Base-by-base conservation (phyloP, 2,113 vertebrate species). In the Catharus minimus region DNA sequence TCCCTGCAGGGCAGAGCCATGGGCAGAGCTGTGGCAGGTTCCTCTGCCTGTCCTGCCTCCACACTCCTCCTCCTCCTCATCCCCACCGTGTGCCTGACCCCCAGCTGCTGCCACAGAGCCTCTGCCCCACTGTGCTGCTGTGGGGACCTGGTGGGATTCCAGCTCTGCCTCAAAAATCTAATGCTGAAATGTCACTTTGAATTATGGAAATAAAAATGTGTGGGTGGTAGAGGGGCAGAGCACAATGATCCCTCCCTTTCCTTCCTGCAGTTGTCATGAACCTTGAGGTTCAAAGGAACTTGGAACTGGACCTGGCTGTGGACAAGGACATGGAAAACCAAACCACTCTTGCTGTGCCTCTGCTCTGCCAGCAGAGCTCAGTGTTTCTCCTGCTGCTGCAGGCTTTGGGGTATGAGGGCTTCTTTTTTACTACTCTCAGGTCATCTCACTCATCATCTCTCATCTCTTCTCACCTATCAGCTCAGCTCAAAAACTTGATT, bases 251-350 rank as follows among this genome's bases (percentile, higher is more conserved):
- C 38, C 66, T 13, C 17, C 23, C 60, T 85, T 90, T 58, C 13
- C 24, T 91, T 68, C 3, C 49, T 71, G 58, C 92, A 98, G 97
- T 92, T 97, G 43, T 46, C 90, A 80, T 13, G 61, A 64, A 53
- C 65, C 67, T 80, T 85, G 90, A 76, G 5, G 50, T 36, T 74
- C 60, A n/a, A 46, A 7, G n/a, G 56, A 84, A 6, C 9, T 33
- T 19, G 56, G 57, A 68, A 68, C 6, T 61, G 79, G 79, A 79
- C 18, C 22, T 10, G 49, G 43, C 69, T 73, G 4, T 46, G 61
- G 69, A 90, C 49, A 64, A 82, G 36, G 32, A 83, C 50, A 5
- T 7, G 15, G 64, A 81, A 89, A 89, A 66, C 66, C 57, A 43
- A 72, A 83, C 28, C 39, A 11, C 74, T 74, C 13, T 53, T 73